Evolutionary conservation across 2,888 invertebrate genomes (phyloP).

Genomic region (Drosophila setosimentum): DNA sequence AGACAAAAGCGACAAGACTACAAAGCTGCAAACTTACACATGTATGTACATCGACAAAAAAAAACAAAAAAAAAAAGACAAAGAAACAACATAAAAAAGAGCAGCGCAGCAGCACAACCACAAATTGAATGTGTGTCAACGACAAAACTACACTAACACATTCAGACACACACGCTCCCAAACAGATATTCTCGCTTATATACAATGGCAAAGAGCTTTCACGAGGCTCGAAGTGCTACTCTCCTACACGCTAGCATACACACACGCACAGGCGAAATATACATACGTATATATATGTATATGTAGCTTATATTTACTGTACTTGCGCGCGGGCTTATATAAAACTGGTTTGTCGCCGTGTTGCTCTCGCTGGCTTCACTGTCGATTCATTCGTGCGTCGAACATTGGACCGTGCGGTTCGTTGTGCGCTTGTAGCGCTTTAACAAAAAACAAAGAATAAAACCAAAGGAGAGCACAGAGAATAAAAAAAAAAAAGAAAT

Average conservation of each 20-base stretch:
- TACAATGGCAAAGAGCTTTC: constrained; percentile 67
- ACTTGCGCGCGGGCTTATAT: constrained; percentile 71
- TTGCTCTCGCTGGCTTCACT: constrained; percentile 60
- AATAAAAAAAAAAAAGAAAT: constrained; percentile 46
- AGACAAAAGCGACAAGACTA: constrained; percentile 52
- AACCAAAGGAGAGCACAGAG: constrained; percentile 65
- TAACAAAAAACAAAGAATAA: constrained; percentile 33
- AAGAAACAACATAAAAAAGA: constrained; percentile 33
- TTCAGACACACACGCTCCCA: constrained; percentile 15
- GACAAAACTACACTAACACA: constrained; percentile 69
- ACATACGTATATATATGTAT: constrained; percentile 25
- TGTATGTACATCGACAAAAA: constrained; percentile 33
- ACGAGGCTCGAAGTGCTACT: constrained; percentile 43
- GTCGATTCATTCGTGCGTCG: constrained; percentile 84
- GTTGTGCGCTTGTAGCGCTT: constrained; percentile 62
- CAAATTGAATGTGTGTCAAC: constrained; percentile 81
- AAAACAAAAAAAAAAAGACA: constrained; percentile 21
- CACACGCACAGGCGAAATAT: constrained; percentile 9
- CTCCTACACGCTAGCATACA: constrained; percentile 34
- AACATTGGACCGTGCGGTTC: constrained; percentile 83
- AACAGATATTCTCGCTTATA: constrained; percentile 39
- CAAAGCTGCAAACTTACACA: constrained; percentile 49
- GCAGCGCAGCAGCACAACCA: constrained; percentile 45
- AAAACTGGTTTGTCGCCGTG: constrained; percentile 72
- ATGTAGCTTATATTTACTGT: constrained; percentile 67